phyloP scores from a whole-genome alignment of 1,140 invertebrate species.

The Atta colombica region DNA sequence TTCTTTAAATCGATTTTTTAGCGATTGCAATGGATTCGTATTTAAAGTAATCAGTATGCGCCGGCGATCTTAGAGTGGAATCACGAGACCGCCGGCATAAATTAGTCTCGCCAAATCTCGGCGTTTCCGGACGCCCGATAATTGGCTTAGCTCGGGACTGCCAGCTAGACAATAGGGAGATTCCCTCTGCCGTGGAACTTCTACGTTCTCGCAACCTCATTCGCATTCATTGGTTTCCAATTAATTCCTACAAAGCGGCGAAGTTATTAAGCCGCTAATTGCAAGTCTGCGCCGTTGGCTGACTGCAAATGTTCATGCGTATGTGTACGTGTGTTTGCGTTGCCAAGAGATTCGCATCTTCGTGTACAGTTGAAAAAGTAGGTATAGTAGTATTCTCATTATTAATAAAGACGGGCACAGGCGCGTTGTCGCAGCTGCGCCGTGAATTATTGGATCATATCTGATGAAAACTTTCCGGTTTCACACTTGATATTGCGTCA shows the following conservation, averaged over 20 bases:
- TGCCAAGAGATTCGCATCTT: constrained; percentile 18
- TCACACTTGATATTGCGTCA: constrained; percentile 29
- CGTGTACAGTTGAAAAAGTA: constrained; percentile 53
- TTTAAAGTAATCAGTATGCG: constrained; percentile 59
- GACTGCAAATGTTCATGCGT: constrained; percentile 37
- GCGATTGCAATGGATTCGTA: neutral
- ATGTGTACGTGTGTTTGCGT: neutral
- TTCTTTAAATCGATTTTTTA: constrained; percentile 10
- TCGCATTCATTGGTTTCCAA: constrained; percentile 85
- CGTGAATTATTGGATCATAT: constrained; percentile 53
- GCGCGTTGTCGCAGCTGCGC: constrained; percentile 58
- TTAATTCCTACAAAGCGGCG: constrained; percentile 82
- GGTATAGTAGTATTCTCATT: constrained; percentile 20
- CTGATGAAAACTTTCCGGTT: constrained; percentile 49
- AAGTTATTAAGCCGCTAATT: constrained; percentile 85
- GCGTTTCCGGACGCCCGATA: constrained; percentile 80
- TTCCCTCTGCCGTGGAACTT: constrained; percentile 75
- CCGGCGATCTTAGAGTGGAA: constrained; percentile 43
- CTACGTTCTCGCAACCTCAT: constrained; percentile 80
- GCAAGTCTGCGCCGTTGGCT: constrained; percentile 51
- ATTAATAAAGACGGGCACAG: constrained; percentile 40
- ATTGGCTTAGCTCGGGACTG: constrained; percentile 80
- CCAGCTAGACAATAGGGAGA: constrained; percentile 68
- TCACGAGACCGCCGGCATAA: constrained; percentile 74
- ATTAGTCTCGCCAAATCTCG: constrained; percentile 80